Percentiles rank a stretch among this genome's conserved stretches.
Conservation (phyloP, 2,113 vertebrate genomes). For the Melierax canorus region DNA sequence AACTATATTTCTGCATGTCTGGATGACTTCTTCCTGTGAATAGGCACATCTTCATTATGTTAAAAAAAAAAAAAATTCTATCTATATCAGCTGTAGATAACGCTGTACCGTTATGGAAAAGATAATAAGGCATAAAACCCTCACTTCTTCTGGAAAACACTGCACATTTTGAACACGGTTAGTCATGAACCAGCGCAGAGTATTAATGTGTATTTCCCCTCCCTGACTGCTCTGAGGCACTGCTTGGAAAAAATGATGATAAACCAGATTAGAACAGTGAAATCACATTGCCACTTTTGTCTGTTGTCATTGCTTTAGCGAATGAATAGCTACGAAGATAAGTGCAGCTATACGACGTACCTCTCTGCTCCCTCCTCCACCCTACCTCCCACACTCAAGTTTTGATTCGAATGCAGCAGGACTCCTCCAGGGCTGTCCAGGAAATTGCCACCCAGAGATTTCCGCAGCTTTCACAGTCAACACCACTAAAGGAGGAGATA, state of each 20-base stretch:
- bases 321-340: constrained; percentile 45
- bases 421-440: constrained; percentile 20
- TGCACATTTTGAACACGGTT: not conserved
- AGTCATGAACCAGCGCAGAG: not conserved
- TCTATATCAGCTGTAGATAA: not conserved
- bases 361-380: not conserved
- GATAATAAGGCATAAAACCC: not conserved
- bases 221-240: not conserved
- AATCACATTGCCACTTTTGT: constrained; percentile 50
- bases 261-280: constrained; percentile 36
- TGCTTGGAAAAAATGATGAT: constrained; percentile 58
- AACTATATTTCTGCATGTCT: not conserved
- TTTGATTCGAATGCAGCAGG: constrained; percentile 10
- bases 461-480: constrained; percentile 36
- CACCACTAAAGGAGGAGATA: constrained; percentile 45
- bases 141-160: constrained; percentile 25
- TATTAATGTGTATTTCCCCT: not conserved
- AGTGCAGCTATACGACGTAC: constrained; percentile 13
- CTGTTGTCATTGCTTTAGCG: not conserved
- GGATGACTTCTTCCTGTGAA: not conserved
- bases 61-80: not conserved
- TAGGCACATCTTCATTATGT: not conserved
- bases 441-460: constrained; percentile 69
- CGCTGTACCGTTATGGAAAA: not conserved
- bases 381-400: constrained; percentile 8